Percentiles rank a stretch among this genome's conserved stretches.
phyloP scores from a whole-genome alignment of 2,113 vertebrate species.

The Sphaerodactylus townsendi region DNA sequence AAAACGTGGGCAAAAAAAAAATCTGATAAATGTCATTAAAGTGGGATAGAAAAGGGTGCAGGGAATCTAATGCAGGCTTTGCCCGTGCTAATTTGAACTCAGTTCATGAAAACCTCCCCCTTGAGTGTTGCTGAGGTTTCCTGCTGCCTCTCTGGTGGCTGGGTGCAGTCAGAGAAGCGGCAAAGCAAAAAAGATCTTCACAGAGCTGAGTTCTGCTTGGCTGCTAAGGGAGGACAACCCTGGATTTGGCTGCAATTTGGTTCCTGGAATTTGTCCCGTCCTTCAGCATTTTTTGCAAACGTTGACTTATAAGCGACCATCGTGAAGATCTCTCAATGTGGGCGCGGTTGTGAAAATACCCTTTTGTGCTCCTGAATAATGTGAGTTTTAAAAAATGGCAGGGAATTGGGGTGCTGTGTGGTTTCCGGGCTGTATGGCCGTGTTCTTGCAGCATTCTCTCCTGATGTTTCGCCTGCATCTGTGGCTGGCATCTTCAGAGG shows the following conservation, averaged over 20 bases:
- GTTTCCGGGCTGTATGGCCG: too few relatives aligned
- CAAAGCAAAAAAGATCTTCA: neutral
- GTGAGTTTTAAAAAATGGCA: neutral
- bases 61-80: neutral
- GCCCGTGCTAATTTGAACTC: neutral
- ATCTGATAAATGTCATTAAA: neutral
- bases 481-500: too few relatives aligned
- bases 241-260: neutral
- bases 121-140: neutral
- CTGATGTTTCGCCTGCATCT: too few relatives aligned
- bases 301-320: neutral
- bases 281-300: neutral
- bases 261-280: neutral
- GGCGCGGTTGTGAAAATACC: neutral
- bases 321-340: neutral
- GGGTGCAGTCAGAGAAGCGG: neutral
- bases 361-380: too few relatives aligned
- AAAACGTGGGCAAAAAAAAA: too few relatives aligned
- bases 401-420: too few relatives aligned
- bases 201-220: neutral
- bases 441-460: too few relatives aligned
- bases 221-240: neutral
- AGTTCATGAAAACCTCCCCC: neutral
- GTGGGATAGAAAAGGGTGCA: neutral
- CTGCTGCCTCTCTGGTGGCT: neutral